A percentile compares a stretch with the other conserved stretches of the same genome.
Conservation (phyloP, 2,113 vertebrate species). For the Pollimyrus isidori region DNA sequence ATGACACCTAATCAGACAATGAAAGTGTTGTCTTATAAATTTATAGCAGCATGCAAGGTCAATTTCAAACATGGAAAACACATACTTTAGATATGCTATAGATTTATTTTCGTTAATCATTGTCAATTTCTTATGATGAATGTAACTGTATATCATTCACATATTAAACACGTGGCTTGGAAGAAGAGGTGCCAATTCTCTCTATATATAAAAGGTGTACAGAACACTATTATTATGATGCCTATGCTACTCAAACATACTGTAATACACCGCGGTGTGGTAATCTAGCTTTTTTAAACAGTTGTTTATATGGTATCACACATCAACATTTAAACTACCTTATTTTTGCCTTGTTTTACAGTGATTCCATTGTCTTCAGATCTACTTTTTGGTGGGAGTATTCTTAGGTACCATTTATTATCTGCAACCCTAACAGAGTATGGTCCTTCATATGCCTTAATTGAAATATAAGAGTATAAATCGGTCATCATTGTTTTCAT, state of each 20-base stretch:
- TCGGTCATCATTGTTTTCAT: background rate
- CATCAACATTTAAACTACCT: background rate
- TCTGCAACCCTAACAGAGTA: background rate
- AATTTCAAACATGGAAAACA: background rate
- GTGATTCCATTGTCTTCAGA: background rate
- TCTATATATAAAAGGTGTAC: background rate
- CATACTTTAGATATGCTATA: background rate
- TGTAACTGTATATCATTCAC: background rate
- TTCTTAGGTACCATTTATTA: background rate
- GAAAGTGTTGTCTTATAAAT: background rate
- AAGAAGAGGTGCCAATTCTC: background rate
- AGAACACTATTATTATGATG: background rate
- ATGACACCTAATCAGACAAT: background rate
- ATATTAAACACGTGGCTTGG: background rate
- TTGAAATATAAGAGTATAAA: background rate
- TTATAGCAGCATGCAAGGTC: background rate
- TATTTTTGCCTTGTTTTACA: background rate
- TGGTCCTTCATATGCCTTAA: background rate
- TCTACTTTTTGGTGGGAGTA: background rate
- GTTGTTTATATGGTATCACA: background rate
- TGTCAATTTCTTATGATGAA: background rate
- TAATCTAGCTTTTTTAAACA: background rate
- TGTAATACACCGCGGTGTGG: background rate
- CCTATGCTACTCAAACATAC: background rate
- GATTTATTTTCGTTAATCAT: background rate